phyloP scores from a whole-genome alignment of 1,140 invertebrate species.

The Eupristina koningsbergeri region DNA sequence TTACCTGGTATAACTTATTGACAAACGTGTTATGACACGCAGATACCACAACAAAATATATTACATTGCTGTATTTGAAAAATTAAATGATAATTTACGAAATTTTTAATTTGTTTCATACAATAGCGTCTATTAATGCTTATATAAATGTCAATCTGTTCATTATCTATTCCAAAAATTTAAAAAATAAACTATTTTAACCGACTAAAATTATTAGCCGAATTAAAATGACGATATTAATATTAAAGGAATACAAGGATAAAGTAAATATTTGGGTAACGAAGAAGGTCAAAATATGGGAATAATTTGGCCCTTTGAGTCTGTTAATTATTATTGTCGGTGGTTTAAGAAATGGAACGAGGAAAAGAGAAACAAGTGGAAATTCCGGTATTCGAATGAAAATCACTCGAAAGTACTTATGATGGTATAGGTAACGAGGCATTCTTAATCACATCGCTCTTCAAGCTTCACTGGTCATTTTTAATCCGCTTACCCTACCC shows the following conservation, averaged over 20 bases:
- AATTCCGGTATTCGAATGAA: constrained; percentile 35
- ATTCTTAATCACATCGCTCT: constrained; percentile 65
- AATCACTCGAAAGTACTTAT: constrained; percentile 6
- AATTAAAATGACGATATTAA: neutral
- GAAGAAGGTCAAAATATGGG: neutral
- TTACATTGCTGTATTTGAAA: neutral
- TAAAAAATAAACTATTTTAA: neutral
- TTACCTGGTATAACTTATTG: neutral
- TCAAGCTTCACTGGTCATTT: constrained; percentile 62
- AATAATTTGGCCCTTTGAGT: constrained; percentile 42
- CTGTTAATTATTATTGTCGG: constrained; percentile 6
- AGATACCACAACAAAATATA: neutral
- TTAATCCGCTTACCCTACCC: constrained; percentile 62
- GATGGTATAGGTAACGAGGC: constrained; percentile 60
- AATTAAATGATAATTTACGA: neutral
- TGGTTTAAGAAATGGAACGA: neutral
- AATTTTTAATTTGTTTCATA: neutral
- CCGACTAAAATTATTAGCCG: neutral
- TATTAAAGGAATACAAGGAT: neutral
- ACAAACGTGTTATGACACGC: neutral
- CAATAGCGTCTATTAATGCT: too few species aligned
- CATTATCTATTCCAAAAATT: neutral
- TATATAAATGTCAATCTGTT: neutral
- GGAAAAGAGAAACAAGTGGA: neutral
- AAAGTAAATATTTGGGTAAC: constrained; percentile 37